phyloP scores from a whole-genome alignment of 2,113 vertebrate genomes.

The Hystrix cristata region DNA sequence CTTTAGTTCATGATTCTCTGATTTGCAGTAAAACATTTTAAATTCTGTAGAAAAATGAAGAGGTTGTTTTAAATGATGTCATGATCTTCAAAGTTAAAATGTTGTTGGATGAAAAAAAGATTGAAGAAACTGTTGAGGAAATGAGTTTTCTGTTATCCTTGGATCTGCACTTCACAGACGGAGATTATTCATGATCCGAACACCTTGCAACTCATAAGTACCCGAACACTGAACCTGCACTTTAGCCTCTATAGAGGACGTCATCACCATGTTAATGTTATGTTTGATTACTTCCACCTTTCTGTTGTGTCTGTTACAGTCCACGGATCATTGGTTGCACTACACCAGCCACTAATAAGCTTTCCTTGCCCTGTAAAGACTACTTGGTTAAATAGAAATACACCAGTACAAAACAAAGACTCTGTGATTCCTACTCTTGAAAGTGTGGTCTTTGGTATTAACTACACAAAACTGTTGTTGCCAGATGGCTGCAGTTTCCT shows the following conservation, averaged over 20 bases:
- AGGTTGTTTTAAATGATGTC: slow-evolving; percentile 96
- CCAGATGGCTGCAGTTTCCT: slow-evolving; percentile 95
- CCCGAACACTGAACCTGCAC: slow-evolving; percentile 97
- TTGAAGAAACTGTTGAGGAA: slow-evolving; percentile 97
- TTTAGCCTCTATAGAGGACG: slow-evolving; percentile 96
- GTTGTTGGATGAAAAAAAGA: slow-evolving; percentile 98
- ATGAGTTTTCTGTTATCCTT: slow-evolving; percentile 97
- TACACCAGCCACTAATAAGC: slow-evolving; percentile 99
- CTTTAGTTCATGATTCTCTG: slow-evolving; percentile 94
- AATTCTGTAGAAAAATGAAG: slow-evolving; percentile 99
- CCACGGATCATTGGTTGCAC: slow-evolving; percentile 97
- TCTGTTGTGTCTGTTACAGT: slow-evolving; percentile 96
- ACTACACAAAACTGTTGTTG: slow-evolving; percentile 96
- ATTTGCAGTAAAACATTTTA: slow-evolving; percentile 99
- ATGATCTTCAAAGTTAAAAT: slow-evolving; percentile 99
- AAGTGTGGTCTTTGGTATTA: slow-evolving; percentile 97
- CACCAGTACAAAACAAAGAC: slow-evolving; percentile 96
- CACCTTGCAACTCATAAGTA: slow-evolving; percentile 97
- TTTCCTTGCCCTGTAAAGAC: slow-evolving; percentile 97
- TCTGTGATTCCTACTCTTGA: slow-evolving; percentile 96
- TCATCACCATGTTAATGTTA: slow-evolving; percentile 98
- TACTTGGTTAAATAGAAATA: slow-evolving; percentile 98
- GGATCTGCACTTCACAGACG: slow-evolving; percentile 98
- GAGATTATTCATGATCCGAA: slow-evolving; percentile 97
- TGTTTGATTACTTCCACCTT: slow-evolving; percentile 99